These are phyloP conservation scores for Arbacia lixula DNA, from an alignment of 53 echinoderm and acorn worm genomes.

Conservation along the genomic window DNA sequence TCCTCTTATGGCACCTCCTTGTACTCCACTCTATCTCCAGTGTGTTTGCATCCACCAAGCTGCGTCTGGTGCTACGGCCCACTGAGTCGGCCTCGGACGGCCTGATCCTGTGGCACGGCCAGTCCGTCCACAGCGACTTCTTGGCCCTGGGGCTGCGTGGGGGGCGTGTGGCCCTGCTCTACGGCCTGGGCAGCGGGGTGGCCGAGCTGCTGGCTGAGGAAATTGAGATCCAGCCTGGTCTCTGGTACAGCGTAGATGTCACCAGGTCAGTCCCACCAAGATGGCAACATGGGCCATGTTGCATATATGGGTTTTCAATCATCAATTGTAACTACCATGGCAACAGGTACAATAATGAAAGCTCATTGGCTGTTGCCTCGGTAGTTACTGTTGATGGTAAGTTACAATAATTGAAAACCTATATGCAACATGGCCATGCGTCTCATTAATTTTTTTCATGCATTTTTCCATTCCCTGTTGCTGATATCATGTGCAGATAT, in stretches of 20 bases:
- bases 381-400: no score
- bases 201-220: conserved; percentile 37
- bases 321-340: no score
- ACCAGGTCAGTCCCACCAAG: conserved; percentile 82
- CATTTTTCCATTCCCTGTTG: no score
- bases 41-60: conserved; percentile 77
- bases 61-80: conserved; percentile 79
- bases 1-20: no score
- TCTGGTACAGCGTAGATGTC: conserved; percentile 75
- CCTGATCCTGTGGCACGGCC: conserved; percentile 88
- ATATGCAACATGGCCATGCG: no score
- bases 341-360: no score
- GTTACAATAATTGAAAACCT: no score
- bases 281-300: no score
- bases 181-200: conserved; percentile 82
- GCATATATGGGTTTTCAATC: no score
- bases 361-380: no score
- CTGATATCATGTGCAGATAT: no score
- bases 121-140: conserved; percentile 65
- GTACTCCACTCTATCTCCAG: conserved; percentile 35
- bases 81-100: conserved; percentile 57
- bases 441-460: conserved; percentile 1
- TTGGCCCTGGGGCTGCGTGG: conserved; percentile 76
- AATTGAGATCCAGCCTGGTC: conserved; percentile 49
- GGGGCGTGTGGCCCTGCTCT: conserved; percentile 63